Evolutionary conservation across 2,797 vertebrate species (phyloP), one percentile per base, ranked within the genome.

Genomic region (Hyperoplus lanceolatus): DNA sequence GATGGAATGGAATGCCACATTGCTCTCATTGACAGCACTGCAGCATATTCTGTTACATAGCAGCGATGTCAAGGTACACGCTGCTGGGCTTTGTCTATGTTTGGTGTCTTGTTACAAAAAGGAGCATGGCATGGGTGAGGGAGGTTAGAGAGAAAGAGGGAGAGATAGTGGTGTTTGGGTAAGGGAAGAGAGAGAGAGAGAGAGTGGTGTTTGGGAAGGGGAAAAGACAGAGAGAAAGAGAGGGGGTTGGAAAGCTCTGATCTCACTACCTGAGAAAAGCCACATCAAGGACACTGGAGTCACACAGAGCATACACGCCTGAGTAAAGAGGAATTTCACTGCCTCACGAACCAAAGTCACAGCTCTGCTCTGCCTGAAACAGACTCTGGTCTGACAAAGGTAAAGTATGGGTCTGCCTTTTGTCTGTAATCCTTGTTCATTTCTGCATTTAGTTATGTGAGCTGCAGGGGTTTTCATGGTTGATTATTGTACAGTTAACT

Each of bases 61-160:
- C 75, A 72, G 72, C 61, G 74, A 71, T 50, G 65, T 69, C 15
- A 5, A 55, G 49, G 70, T 80, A 67, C 79, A 66, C 4, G 13
- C 16, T 76, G 70, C 71, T 70, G 42, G 59, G 72, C 69, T 82
- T 71, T 75, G 73, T 81, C 63, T 80, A 42, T 84, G 82, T 87
- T 84, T 73, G 90, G 94, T 95, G 89, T 96, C 92, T 70, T 59
- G 77, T 96, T 95, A 90, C 94, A 92, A 74, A 87, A 75, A 85
- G 65, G 85, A 77, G 67, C 66, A 79, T 74, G 71, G 79, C 60
- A 73, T 4, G 46, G 69, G 82, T 45, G 81, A 75, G 69, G 43
- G 77, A 16, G 75, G 51, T 15, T 10, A 54, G 60, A 41, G 73
- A 10, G 68, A 43, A 49, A 39, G 75, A 64, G 45, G 45, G 64